These are phyloP conservation scores for Quadriops clusia DNA, from an alignment of 2,888 invertebrate genomes.

Conservation along the genomic window DNA sequence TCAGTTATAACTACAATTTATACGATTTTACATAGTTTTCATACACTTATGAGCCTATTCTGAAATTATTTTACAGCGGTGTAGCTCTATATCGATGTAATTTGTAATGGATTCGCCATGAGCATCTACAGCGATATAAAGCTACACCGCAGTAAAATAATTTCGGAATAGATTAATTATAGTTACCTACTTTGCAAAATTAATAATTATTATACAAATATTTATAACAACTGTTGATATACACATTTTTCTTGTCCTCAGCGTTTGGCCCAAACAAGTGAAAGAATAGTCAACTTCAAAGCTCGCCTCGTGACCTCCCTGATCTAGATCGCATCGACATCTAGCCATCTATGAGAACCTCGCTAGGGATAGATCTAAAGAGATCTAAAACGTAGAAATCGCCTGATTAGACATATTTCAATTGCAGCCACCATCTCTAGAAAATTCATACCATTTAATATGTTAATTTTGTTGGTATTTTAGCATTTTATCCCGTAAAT, in stretches of 20 bases:
- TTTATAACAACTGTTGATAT: not conserved
- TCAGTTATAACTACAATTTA: not conserved
- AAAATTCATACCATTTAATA: slow-evolving; percentile 4
- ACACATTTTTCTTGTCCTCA: slow-evolving; percentile 31
- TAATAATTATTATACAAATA: not conserved
- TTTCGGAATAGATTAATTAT: too few species aligned
- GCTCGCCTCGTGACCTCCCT: slow-evolving; percentile 81
- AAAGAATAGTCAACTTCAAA: slow-evolving; percentile 87
- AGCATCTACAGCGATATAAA: too few species aligned
- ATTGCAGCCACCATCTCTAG: too few species aligned
- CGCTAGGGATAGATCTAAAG: slow-evolving; percentile 1
- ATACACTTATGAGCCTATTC: not conserved
- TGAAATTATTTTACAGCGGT: too few species aligned
- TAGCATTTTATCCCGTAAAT: too few species aligned
- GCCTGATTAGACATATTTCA: too few species aligned
- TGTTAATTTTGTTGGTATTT: slow-evolving; percentile 7
- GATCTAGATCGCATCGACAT: slow-evolving; percentile 47
- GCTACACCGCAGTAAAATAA: too few species aligned
- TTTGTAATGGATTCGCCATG: too few species aligned
- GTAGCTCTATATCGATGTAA: too few species aligned
- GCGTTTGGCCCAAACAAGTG: slow-evolving; percentile 80
- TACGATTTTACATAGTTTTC: not conserved
- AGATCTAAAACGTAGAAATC: too few species aligned
- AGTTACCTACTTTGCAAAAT: not conserved
- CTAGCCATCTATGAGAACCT: slow-evolving; percentile 5